A percentile compares a stretch with the other conserved stretches of the same genome.
Conservation (phyloP, 2,797 vertebrate genomes). For the Garrulus glandarius region DNA sequence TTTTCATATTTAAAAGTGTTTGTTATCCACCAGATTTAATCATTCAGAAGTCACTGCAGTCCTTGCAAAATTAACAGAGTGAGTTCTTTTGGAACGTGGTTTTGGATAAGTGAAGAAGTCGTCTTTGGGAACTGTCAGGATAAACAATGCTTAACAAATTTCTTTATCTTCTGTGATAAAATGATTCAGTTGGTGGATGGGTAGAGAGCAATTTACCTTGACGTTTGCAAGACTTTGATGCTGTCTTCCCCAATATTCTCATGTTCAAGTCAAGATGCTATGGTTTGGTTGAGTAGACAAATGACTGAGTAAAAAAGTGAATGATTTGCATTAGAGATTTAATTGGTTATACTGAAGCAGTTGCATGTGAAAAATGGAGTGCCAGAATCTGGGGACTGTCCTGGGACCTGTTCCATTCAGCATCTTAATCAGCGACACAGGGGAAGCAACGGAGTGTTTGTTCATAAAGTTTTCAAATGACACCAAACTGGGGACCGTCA, state of each 20-base stretch:
- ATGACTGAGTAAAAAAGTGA: not conserved
- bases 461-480: not conserved
- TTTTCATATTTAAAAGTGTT: not conserved
- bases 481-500: not conserved
- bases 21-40: not conserved
- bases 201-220: not conserved
- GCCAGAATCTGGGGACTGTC: not conserved
- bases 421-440: not conserved
- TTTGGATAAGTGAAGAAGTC: not conserved
- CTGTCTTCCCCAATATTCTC: not conserved
- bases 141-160: not conserved
- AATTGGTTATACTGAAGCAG: not conserved
- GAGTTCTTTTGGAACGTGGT: not conserved
- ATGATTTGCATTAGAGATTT: fast-evolving
- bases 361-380: not conserved
- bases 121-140: not conserved
- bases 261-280: not conserved
- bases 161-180: not conserved
- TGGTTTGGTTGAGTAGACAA: not conserved
- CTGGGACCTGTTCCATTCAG: not conserved
- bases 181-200: not conserved
- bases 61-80: not conserved
- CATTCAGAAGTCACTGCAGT: not conserved
- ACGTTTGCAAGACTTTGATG: not conserved
- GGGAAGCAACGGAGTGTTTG: not conserved